These are phyloP conservation scores for Cryptocephalus primarius DNA, from an alignment of 2,888 invertebrate genomes.

Conservation along the genomic window DNA sequence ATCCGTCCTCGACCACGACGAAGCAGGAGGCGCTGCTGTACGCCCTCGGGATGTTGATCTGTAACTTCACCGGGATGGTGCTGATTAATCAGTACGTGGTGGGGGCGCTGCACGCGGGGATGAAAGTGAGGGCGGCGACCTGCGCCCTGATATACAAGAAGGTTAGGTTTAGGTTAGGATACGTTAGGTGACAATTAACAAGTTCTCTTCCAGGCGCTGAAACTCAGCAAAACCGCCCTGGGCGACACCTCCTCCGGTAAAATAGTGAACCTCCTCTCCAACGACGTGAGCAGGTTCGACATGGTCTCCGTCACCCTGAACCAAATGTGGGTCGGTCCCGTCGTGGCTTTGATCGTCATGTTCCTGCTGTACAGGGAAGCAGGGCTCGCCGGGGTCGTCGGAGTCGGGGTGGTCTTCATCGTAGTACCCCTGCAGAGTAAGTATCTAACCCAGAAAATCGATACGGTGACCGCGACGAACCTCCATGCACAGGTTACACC, in stretches of 20 bases:
- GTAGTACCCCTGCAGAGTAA: constrained; percentile 39
- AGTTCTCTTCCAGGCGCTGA: constrained; percentile 8
- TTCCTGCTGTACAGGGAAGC: constrained; percentile 67
- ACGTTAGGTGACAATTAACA: too few relatives aligned
- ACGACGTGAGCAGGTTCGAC: constrained; percentile 11
- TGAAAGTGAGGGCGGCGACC: constrained; percentile 7
- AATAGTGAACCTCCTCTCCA: constrained; percentile 10
- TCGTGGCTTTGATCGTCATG: constrained; percentile 50
- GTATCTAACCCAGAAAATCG: not conserved
- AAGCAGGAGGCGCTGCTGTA: constrained; percentile 52
- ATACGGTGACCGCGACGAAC: not conserved
- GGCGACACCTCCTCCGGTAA: constrained; percentile 7
- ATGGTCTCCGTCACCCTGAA: constrained; percentile 3
- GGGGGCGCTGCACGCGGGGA: constrained; percentile 5
- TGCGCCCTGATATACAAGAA: constrained; percentile 9
- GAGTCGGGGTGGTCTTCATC: constrained; percentile 65
- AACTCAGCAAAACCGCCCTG: constrained; percentile 9
- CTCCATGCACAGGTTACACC: constrained; percentile 43
- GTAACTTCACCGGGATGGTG: constrained; percentile 42
- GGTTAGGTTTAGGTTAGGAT: too few relatives aligned
- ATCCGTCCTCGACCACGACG: constrained; percentile 34
- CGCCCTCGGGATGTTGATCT: constrained; percentile 42
- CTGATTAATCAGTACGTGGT: not conserved
- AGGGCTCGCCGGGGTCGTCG: constrained; percentile 62
- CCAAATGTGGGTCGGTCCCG: constrained; percentile 8